Evolutionary conservation across 2,888 invertebrate species (phyloP).

Genomic region (Parascotia fuliginaria): DNA sequence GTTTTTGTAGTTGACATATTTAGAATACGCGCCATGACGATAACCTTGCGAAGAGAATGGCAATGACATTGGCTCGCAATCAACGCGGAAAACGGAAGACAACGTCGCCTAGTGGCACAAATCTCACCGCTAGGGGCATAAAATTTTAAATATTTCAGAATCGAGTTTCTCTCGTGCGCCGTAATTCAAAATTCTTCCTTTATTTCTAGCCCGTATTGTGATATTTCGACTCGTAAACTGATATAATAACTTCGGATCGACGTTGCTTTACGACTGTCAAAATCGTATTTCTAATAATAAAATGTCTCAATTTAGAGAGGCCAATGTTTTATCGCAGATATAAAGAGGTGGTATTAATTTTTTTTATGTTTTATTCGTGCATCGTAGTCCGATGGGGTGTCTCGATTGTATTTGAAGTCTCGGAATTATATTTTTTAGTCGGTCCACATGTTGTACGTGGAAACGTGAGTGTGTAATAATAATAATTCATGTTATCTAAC

Average conservation of each 20-base stretch:
- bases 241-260: slow-evolving; percentile 74
- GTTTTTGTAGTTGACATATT: slow-evolving; percentile 52
- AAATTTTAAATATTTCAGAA: slow-evolving; percentile 37
- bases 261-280: slow-evolving; percentile 79
- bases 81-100: slow-evolving; percentile 72
- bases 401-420: slow-evolving; percentile 46
- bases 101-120: slow-evolving; percentile 48
- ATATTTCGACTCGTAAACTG: slow-evolving; percentile 76
- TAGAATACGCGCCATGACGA: slow-evolving; percentile 46
- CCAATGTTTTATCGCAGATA: slow-evolving; percentile 76
- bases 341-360: slow-evolving; percentile 74
- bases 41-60: slow-evolving; percentile 73
- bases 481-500: slow-evolving; percentile 68
- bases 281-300: slow-evolving; percentile 84
- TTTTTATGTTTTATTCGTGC: slow-evolving; percentile 67
- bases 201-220: slow-evolving; percentile 60
- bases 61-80: slow-evolving; percentile 77
- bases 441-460: slow-evolving; percentile 48
- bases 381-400: slow-evolving; percentile 63
- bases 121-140: slow-evolving; percentile 32
- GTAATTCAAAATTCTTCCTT: slow-evolving; percentile 45
- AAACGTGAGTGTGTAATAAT: slow-evolving; percentile 61
- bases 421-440: slow-evolving; percentile 28
- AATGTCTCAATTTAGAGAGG: slow-evolving; percentile 81
- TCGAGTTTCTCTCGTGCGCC: slow-evolving; percentile 27